Percentiles rank a stretch among this genome's conserved stretches.
These are phyloP conservation scores for Mallotus villosus DNA, from an alignment of 2,797 vertebrate genomes.

Conservation along the genomic window DNA sequence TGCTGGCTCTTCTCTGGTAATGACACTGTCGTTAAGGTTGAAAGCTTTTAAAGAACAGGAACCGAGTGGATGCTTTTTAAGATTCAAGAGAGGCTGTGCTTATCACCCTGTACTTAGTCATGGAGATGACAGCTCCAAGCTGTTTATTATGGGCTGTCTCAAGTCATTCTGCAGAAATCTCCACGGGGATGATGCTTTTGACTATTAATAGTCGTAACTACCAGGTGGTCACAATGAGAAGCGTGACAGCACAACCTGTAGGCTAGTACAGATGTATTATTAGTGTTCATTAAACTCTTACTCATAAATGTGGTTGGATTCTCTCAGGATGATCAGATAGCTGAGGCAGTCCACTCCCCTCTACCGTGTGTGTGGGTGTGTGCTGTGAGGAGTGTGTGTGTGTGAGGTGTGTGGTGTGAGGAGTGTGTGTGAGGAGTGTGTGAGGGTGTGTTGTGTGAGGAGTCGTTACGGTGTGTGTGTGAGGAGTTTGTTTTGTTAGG, in stretches of 20 bases:
- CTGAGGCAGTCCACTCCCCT: neutral
- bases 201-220: conserved; percentile 37
- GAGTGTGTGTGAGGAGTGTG: neutral
- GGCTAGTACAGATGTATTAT: no score
- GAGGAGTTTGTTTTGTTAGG: no score
- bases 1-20: conserved; percentile 63
- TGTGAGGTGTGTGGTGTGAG: no score
- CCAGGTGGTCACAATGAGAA: conserved; percentile 28
- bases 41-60: conserved; percentile 31
- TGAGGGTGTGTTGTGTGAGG: neutral
- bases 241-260: neutral
- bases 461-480: no score
- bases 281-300: no score
- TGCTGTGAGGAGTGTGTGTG: neutral
- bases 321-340: no score
- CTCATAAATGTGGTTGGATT: no score
- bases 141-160: conserved; percentile 39
- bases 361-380: neutral
- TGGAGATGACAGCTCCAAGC: conserved; percentile 34
- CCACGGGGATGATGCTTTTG: conserved; percentile 30
- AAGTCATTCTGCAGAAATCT: conserved; percentile 32
- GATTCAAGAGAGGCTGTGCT: conserved; percentile 28
- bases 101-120: conserved; percentile 36
- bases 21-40: conserved; percentile 70
- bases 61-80: conserved; percentile 29